phyloP scores from a whole-genome alignment of 2,797 vertebrate genomes.

The Eulemur rubriventer region DNA sequence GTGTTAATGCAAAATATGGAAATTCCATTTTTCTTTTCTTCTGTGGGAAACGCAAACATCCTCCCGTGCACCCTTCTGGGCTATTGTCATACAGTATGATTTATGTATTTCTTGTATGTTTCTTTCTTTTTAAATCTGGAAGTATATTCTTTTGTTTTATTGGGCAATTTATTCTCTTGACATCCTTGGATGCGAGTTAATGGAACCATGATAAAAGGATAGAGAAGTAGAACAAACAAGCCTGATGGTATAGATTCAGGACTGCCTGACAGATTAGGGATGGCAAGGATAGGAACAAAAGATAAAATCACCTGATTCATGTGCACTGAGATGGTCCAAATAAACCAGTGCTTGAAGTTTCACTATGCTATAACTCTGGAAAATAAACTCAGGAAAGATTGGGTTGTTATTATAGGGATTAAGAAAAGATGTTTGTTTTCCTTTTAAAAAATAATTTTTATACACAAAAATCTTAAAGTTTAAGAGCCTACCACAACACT shows the following conservation, averaged over 20 bases:
- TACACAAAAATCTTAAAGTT: conserved; percentile 14
- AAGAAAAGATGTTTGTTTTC: neutral
- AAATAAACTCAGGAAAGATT: conserved; percentile 22
- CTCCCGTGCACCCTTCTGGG: conserved; percentile 63
- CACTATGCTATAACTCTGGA: neutral
- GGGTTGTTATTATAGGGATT: neutral
- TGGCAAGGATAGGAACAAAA: conserved; percentile 65
- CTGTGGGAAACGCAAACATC: conserved; percentile 53
- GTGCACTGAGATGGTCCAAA: neutral
- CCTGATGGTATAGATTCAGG: conserved; percentile 71
- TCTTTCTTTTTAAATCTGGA: conserved; percentile 77
- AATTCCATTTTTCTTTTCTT: conserved; percentile 75
- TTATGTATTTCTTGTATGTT: conserved; percentile 78
- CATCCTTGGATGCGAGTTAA: conserved; percentile 76
- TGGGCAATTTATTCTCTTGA: conserved; percentile 81
- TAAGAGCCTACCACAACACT: neutral
- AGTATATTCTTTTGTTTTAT: conserved; percentile 80
- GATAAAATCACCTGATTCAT: conserved; percentile 68
- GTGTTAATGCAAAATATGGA: conserved; percentile 47
- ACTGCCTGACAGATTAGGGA: conserved; percentile 69
- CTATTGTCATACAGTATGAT: conserved; percentile 72
- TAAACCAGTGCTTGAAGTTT: conserved; percentile 32
- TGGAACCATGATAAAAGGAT: conserved; percentile 77
- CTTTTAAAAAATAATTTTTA: conserved; percentile 40
- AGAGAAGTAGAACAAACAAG: conserved; percentile 69